These are phyloP conservation scores for Rhizoglyphus robini DNA, from an alignment of 1,140 invertebrate species.

Conservation along the genomic window DNA sequence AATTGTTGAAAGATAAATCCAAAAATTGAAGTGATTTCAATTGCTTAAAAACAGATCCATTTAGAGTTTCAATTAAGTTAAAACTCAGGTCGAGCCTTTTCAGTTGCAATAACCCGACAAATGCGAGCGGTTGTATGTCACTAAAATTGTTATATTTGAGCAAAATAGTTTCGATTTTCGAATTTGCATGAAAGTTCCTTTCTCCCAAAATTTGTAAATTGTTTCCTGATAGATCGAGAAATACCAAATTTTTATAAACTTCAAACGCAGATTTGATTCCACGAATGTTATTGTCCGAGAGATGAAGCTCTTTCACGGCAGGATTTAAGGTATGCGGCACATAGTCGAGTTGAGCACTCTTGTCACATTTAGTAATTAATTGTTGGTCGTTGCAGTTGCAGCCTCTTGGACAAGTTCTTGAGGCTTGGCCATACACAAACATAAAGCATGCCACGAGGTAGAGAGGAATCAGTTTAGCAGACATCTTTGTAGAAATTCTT, in stretches of 20 bases:
- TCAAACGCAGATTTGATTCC: slow-evolving; percentile 71
- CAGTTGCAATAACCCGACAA: slow-evolving; percentile 48
- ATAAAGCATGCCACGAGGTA: too few species aligned
- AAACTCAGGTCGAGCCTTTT: slow-evolving; percentile 62
- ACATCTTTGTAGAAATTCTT: too few species aligned
- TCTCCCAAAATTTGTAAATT: slow-evolving; percentile 55
- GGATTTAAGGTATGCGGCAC: slow-evolving; percentile 81
- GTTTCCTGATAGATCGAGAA: slow-evolving; percentile 67
- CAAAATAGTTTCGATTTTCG: slow-evolving; percentile 42
- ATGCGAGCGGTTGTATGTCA: slow-evolving; percentile 49
- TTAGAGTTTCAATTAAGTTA: slow-evolving; percentile 64
- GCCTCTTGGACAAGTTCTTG: slow-evolving; percentile 45
- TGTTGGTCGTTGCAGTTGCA: slow-evolving; percentile 75
- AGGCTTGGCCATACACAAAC: not conserved
- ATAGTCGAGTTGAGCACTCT: slow-evolving; percentile 66
- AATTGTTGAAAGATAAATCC: slow-evolving; percentile 71
- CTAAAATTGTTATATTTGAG: slow-evolving; percentile 24
- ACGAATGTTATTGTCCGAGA: slow-evolving; percentile 70
- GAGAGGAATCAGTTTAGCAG: too few species aligned
- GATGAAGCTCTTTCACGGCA: slow-evolving; percentile 63
- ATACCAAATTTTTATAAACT: slow-evolving; percentile 67
- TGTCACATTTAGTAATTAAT: slow-evolving; percentile 60
- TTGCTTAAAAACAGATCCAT: slow-evolving; percentile 54
- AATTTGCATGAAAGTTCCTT: slow-evolving; percentile 59
- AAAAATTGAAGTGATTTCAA: slow-evolving; percentile 62